Percentiles rank a stretch among this genome's conserved stretches.
Evolutionary conservation across 2,113 vertebrate genomes (phyloP).

Genomic region (Tupaia chinensis): DNA sequence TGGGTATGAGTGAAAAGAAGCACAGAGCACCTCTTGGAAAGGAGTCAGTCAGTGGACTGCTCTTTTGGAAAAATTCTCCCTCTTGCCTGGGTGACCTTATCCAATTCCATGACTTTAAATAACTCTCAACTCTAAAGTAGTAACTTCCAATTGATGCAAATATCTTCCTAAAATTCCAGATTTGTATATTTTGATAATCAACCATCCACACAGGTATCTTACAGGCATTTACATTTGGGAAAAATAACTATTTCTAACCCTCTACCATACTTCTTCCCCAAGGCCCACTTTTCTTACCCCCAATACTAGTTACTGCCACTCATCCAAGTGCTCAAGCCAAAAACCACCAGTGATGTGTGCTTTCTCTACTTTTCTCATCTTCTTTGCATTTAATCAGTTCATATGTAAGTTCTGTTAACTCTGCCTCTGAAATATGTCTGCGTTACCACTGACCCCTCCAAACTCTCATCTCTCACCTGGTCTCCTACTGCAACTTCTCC

Average conservation of each 20-base stretch:
- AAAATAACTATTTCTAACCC: background rate
- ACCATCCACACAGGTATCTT: background rate
- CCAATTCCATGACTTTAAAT: background rate
- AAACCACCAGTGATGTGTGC: background rate
- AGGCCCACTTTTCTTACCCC: too few relatives aligned
- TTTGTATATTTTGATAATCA: background rate
- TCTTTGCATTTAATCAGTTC: background rate
- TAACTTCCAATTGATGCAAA: background rate
- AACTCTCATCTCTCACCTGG: background rate
- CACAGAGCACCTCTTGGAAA: background rate
- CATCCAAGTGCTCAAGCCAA: background rate
- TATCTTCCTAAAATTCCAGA: background rate
- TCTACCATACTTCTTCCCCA: background rate
- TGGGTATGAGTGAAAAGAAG: background rate
- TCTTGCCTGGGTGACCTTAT: background rate
- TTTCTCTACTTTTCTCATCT: background rate
- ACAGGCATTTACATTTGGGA: background rate
- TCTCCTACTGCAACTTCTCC: background rate
- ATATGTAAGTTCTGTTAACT: fast-evolving
- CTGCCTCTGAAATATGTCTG: fast-evolving
- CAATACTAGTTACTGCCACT: background rate
- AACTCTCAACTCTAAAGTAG: background rate
- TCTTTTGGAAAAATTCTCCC: background rate
- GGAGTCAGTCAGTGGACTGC: background rate
- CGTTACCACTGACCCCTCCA: too few relatives aligned